Base-by-base conservation (phyloP, 2,797 vertebrate species). In the Delichon dasypus region DNA sequence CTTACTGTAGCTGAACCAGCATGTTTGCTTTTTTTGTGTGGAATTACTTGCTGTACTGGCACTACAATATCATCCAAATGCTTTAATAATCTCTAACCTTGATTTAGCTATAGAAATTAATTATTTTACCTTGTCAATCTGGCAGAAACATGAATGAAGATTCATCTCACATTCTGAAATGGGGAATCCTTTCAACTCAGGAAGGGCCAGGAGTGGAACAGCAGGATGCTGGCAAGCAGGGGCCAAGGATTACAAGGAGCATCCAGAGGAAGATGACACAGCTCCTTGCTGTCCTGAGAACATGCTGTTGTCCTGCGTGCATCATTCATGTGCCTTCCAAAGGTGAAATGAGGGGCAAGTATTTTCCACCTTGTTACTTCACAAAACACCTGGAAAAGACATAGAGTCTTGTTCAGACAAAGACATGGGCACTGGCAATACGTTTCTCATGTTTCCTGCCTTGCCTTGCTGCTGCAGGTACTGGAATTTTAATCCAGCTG, bases 361-460 rank as follows among this genome's bases (percentile, higher is more conserved):
- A 40, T 58, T 66, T 76, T 70, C n/a, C 27, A 60, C 51, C 47
- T 82, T 19, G 47, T 42, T 74, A 50, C 54, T 68, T 72, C 55
- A 87, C n/a, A 60, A 53, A 92, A 66, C 60, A 57, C 18, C 23
- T 15, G 50, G 62, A 74, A 82, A 71, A 80, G 45, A 64, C 45
- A 54, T 0, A 0, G 44, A 51, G 9, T 34, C 34, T 80, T 50
- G 19, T 65, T 76, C 85, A 85, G 57, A 44, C 29, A 38, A 38
- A 62, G 68, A 53, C 34, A 19, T 0, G 29, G 40, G 42, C 66
- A 80, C 9, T 47, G 47, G 23, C 50, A 44, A 9, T 16, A 9
- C 0, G 0, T 47, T 68, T 77, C 42, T 83, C 0, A 0, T 40
- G 50, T 81, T 84, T 61, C 61, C 74, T 54, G 67, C 53, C 53